Evolutionary conservation across 2,113 vertebrate genomes (phyloP).

Genomic region (Leucoraja erinaceus): DNA sequence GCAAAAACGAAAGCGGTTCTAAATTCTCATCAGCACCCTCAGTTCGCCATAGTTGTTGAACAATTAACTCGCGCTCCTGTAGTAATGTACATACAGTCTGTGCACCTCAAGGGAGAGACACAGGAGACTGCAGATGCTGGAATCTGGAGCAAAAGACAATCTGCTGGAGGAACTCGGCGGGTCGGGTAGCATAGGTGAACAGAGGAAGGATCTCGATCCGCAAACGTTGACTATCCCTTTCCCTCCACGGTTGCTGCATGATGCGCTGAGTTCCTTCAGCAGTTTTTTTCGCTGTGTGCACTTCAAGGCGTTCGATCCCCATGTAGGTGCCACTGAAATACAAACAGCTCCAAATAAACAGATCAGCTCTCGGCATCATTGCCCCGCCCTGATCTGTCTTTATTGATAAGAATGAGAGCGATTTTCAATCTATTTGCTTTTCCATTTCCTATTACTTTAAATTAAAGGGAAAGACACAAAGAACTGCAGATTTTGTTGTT

Average conservation of each 20-base stretch:
- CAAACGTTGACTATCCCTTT: no score
- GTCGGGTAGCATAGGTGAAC: no score
- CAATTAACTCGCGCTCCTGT: background rate
- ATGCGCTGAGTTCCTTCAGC: no score
- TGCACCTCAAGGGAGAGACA: background rate
- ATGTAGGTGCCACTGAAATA: background rate
- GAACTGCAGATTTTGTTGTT: no score
- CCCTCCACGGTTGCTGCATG: no score
- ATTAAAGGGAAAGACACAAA: background rate
- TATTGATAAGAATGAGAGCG: background rate
- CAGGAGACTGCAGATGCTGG: no score
- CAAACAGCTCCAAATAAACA: background rate
- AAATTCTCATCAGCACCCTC: background rate
- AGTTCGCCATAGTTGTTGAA: no score
- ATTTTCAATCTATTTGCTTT: background rate
- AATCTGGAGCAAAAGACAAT: no score
- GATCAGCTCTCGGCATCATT: background rate
- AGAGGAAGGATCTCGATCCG: no score
- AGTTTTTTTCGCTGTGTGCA: no score
- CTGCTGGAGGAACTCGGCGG: no score
- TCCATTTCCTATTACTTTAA: background rate
- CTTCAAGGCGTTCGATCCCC: background rate
- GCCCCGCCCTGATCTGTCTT: background rate
- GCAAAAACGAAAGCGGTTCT: background rate
- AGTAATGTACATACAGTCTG: background rate